These are phyloP conservation scores for Neoniphon sammara DNA, from an alignment of 2,797 vertebrate species.

Conservation along the genomic window DNA sequence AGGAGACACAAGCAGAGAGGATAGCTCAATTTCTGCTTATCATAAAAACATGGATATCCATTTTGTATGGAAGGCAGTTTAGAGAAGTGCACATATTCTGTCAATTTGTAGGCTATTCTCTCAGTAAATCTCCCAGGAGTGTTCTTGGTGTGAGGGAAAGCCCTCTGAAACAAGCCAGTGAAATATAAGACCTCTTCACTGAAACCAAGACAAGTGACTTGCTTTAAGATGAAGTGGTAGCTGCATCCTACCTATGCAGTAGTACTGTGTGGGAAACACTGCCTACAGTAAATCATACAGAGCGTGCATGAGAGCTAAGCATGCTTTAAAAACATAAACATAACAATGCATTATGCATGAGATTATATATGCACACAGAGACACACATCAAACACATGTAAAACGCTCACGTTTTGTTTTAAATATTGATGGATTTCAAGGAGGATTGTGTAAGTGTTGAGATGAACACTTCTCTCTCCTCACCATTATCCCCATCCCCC, in stretches of 20 bases:
- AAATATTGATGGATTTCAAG: constrained; percentile 37
- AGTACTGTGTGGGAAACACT: background rate
- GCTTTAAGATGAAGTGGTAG: background rate
- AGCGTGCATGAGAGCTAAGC: background rate
- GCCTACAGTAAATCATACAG: background rate
- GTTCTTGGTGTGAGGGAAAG: background rate
- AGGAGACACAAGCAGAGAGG: constrained; percentile 12
- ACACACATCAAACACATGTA: background rate
- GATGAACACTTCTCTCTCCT: constrained; percentile 57
- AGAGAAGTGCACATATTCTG: background rate
- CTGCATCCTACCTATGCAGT: constrained; percentile 1
- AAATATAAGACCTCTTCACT: background rate
- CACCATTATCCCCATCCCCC: constrained; percentile 37
- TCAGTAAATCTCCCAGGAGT: background rate
- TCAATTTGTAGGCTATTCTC: background rate
- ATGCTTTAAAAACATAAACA: background rate
- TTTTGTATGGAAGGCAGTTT: background rate
- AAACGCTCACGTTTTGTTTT: constrained; percentile 1
- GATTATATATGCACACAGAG: background rate
- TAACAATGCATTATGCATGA: constrained; percentile 1
- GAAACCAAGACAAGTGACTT: background rate
- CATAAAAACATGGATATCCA: background rate
- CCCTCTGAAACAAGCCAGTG: background rate
- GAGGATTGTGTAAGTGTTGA: constrained; percentile 47
- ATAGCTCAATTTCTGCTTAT: constrained; percentile 23